Percentiles rank a stretch among this genome's conserved stretches.
Evolutionary conservation across 2,888 invertebrate species (phyloP).

Genomic region (Apantesis nais): DNA sequence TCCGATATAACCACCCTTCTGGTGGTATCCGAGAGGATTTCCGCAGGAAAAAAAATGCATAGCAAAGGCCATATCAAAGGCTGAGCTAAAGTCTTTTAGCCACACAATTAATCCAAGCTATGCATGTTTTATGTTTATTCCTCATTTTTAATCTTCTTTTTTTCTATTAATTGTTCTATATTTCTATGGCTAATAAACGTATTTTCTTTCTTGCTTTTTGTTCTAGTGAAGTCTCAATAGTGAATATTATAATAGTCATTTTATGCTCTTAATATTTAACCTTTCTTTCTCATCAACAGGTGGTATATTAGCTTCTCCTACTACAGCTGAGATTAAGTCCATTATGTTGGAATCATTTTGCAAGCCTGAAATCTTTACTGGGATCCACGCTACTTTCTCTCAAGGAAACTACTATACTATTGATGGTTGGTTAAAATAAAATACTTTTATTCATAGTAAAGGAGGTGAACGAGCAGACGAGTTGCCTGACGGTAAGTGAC

Average conservation of each 20-base stretch:
- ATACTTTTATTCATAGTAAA: not conserved
- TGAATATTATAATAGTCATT: not conserved
- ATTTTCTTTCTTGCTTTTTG: not conserved
- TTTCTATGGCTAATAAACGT: too few species aligned
- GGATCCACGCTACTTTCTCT: constrained; percentile 11
- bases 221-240: not conserved
- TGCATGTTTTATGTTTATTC: too few species aligned
- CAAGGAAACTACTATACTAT: constrained; percentile 3
- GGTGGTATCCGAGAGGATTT: too few species aligned
- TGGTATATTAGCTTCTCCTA: constrained; percentile 14
- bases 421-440: constrained; percentile 1
- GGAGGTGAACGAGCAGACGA: not conserved
- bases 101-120: too few species aligned
- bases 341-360: constrained; percentile 8
- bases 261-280: not conserved
- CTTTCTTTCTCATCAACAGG: constrained; percentile 4
- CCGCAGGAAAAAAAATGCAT: too few species aligned
- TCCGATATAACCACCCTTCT: too few species aligned
- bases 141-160: too few species aligned
- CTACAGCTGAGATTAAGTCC: not conserved
- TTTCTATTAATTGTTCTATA: too few species aligned
- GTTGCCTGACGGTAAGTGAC: not conserved
- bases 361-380: constrained; percentile 8
- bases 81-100: too few species aligned
- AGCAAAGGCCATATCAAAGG: too few species aligned